Conservation (phyloP, 2,797 vertebrate genomes). For the Pseudomugil gertrudae region DNA sequence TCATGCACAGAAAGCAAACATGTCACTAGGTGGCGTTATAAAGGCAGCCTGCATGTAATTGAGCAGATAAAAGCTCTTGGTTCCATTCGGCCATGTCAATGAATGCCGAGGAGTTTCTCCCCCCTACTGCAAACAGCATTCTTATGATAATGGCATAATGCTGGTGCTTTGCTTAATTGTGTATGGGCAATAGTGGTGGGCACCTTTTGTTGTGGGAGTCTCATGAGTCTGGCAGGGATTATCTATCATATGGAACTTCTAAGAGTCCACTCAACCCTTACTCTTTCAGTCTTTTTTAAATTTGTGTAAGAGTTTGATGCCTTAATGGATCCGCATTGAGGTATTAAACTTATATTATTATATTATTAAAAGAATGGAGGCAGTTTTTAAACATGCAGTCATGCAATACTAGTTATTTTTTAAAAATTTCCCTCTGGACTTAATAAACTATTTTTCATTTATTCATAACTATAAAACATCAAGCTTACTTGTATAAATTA, state of each 20-base stretch:
- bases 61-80: conserved; percentile 74
- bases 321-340: background rate
- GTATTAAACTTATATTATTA: too few relatives aligned
- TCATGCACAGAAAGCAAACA: conserved; percentile 58
- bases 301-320: conserved; percentile 8
- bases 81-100: conserved; percentile 62
- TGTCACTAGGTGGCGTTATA: conserved; percentile 66
- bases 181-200: conserved; percentile 78
- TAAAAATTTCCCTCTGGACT: too few relatives aligned
- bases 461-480: background rate
- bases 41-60: conserved; percentile 74
- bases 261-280: conserved; percentile 39
- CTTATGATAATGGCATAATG: conserved; percentile 85
- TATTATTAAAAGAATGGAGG: too few relatives aligned
- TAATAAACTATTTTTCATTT: too few relatives aligned
- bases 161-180: conserved; percentile 84
- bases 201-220: conserved; percentile 80
- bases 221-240: conserved; percentile 77
- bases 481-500: background rate
- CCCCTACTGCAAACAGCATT: conserved; percentile 78
- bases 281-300: conserved; percentile 41
- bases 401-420: too few relatives aligned
- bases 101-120: conserved; percentile 69
- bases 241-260: conserved; percentile 70
- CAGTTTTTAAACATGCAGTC: background rate